These are phyloP conservation scores for Watsonalla cultraria DNA, from an alignment of 2,888 invertebrate genomes.

Conservation along the genomic window DNA sequence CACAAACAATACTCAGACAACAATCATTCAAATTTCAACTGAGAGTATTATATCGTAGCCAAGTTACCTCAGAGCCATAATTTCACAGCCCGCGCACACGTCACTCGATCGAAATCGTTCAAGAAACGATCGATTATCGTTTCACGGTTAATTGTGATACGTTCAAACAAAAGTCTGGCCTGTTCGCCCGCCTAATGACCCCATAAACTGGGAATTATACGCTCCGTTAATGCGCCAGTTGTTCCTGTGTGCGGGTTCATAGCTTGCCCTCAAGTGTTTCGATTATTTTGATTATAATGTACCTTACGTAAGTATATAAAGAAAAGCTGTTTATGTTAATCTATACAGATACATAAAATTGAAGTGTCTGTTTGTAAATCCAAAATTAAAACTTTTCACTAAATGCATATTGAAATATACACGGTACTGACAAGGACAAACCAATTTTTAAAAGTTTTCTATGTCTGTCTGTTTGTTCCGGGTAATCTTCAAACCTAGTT, in stretches of 20 bases:
- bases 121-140: conserved; percentile 66
- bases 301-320: neutral
- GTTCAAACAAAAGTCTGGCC: conserved; percentile 52
- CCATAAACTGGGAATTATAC: conserved; percentile 68
- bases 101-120: conserved; percentile 29
- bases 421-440: no score
- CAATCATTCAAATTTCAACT: no score
- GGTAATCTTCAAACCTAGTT: no score
- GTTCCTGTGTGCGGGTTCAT: conserved; percentile 38
- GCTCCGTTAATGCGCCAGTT: conserved; percentile 56
- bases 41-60: neutral
- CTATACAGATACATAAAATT: no score
- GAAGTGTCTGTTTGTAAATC: no score
- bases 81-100: conserved; percentile 21
- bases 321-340: no score
- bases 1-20: no score
- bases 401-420: no score
- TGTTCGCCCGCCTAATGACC: conserved; percentile 63
- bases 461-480: no score
- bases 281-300: neutral
- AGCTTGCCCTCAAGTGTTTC: conserved; percentile 26
- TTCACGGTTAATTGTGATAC: conserved; percentile 67
- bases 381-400: no score
- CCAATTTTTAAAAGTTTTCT: no score
- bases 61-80: conserved; percentile 7